A percentile compares a stretch with the other conserved stretches of the same genome.
phyloP scores from a whole-genome alignment of 2,113 vertebrate genomes.

The Mus pahari region DNA sequence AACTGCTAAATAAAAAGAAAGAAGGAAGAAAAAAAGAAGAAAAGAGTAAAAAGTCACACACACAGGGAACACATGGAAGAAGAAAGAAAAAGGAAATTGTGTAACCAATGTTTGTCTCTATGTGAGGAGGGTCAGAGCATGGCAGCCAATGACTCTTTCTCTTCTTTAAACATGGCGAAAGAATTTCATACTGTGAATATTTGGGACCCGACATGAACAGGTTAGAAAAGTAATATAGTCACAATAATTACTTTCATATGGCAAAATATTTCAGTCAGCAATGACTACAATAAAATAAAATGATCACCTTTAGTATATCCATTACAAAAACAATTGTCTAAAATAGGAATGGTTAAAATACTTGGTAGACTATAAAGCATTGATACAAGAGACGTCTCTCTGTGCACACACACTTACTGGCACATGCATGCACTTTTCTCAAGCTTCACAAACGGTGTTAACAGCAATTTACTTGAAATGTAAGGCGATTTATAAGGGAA shows the following conservation, averaged over 20 bases:
- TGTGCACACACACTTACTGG: background rate
- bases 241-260: constrained; percentile 86
- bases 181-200: constrained; percentile 69
- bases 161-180: constrained; percentile 57
- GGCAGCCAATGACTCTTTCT: constrained; percentile 50
- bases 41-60: background rate
- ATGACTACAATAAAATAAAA: constrained; percentile 84
- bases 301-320: constrained; percentile 84
- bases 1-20: constrained; percentile 4
- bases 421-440: background rate
- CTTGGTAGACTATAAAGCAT: constrained; percentile 69
- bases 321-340: constrained; percentile 85
- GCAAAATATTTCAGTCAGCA: constrained; percentile 86
- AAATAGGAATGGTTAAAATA: constrained; percentile 84
- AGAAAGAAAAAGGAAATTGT: constrained; percentile 57
- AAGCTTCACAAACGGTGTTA: constrained; percentile 44
- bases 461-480: constrained; percentile 67
- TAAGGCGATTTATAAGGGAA: constrained; percentile 51
- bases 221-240: constrained; percentile 83
- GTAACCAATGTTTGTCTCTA: constrained; percentile 41
- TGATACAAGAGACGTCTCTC: constrained; percentile 7
- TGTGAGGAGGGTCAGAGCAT: constrained; percentile 71
- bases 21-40: too few relatives aligned
- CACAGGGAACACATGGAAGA: constrained; percentile 7
- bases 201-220: constrained; percentile 71